Conservation (phyloP, 2,888 invertebrate genomes). For the Cerceris rybyensis region DNA sequence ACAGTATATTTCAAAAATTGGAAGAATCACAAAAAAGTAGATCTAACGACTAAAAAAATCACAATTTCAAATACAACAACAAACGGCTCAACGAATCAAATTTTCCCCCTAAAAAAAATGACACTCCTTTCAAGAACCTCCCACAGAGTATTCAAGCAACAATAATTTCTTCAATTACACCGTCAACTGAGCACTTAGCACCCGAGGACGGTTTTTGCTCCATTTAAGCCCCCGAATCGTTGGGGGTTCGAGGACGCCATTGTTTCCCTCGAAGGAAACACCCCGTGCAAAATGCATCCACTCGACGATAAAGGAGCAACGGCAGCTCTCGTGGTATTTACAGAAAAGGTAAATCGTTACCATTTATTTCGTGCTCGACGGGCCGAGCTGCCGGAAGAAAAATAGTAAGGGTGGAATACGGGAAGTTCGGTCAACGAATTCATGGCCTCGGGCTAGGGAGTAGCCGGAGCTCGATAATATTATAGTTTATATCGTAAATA, state of each 20-base stretch:
- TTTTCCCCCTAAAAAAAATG: no score
- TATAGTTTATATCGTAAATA: conserved; percentile 57
- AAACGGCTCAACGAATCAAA: no score
- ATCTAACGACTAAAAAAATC: no score
- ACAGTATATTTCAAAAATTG: no score
- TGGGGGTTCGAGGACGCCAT: not conserved
- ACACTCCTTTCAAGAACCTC: no score
- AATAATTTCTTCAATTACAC: no score
- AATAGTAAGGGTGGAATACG: conserved; percentile 26
- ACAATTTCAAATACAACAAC: no score
- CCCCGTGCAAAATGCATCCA: not conserved
- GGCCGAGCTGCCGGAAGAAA: conserved; percentile 36
- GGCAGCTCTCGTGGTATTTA: conserved; percentile 21
- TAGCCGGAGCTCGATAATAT: conserved; percentile 47
- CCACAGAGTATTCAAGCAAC: no score
- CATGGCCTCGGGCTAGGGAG: conserved; percentile 19
- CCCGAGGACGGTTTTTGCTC: no score
- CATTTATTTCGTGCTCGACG: conserved; percentile 38
- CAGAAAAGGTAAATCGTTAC: conserved; percentile 30
- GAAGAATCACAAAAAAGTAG: no score
- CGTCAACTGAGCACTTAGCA: no score
- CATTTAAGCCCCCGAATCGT: no score
- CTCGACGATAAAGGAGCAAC: conserved; percentile 8
- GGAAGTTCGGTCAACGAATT: conserved; percentile 43
- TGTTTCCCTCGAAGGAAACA: not conserved